Conservation (phyloP, 1,140 invertebrate genomes). For the Nebria ingens region DNA sequence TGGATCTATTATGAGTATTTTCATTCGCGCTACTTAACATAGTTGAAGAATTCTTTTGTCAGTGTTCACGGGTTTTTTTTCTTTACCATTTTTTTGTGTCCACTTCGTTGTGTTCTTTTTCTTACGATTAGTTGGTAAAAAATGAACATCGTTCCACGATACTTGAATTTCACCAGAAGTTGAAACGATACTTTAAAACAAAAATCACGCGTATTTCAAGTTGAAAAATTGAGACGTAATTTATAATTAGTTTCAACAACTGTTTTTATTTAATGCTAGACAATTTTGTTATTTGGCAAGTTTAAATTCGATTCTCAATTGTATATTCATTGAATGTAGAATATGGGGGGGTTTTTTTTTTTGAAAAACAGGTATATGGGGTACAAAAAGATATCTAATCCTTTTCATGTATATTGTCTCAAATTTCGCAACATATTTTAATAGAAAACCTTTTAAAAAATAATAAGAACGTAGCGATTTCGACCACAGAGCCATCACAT, state of each 20-base stretch:
- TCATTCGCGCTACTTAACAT: conserved; percentile 8
- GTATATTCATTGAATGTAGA: too few species aligned
- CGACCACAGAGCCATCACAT: not conserved
- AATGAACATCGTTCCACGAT: not conserved
- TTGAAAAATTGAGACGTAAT: too few species aligned
- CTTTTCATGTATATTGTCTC: not conserved
- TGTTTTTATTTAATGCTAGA: too few species aligned
- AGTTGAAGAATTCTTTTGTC: conserved; percentile 1
- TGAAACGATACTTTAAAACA: too few species aligned
- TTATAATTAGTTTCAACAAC: too few species aligned
- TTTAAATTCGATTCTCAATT: too few species aligned
- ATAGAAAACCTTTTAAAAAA: not conserved
- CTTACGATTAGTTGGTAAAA: not conserved
- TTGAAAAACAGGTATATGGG: too few species aligned
- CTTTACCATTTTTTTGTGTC: not conserved
- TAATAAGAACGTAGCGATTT: not conserved
- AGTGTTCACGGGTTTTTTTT: not conserved
- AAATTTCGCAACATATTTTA: not conserved
- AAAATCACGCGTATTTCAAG: too few species aligned
- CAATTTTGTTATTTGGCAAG: too few species aligned
- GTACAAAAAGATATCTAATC: not conserved
- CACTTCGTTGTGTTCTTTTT: not conserved
- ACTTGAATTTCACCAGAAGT: too few species aligned
- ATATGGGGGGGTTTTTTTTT: too few species aligned
- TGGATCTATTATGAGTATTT: conserved; percentile 9